A percentile compares a stretch with the other conserved stretches of the same genome.
Evolutionary conservation across 2,888 invertebrate genomes (phyloP).

Genomic region (Linnaemya vulpina): DNA sequence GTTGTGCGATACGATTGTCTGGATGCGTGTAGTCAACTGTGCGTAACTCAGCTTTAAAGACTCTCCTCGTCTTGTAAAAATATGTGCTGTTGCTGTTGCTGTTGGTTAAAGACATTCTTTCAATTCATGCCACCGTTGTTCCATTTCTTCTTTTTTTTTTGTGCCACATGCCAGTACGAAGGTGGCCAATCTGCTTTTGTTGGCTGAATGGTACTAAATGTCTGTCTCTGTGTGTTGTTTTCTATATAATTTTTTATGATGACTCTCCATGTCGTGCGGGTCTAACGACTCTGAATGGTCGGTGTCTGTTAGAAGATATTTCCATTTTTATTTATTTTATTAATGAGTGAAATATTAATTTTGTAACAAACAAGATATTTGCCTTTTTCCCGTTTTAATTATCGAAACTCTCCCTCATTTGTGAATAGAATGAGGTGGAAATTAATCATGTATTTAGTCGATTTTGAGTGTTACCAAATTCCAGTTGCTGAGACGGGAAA

Average conservation of each 20-base stretch:
- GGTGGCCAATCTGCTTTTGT: conserved; percentile 51
- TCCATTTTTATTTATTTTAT: conserved; percentile 39
- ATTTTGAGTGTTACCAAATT: conserved; percentile 50
- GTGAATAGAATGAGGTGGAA: conserved; percentile 51
- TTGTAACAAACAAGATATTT: conserved; percentile 62
- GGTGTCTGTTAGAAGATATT: conserved; percentile 47
- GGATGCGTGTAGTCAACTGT: conserved; percentile 33
- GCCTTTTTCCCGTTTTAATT: conserved; percentile 40
- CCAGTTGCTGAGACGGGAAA: neutral
- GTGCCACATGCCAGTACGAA: conserved; percentile 54
- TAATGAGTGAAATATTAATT: conserved; percentile 68
- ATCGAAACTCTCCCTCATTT: conserved; percentile 63
- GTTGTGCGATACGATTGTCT: conserved; percentile 39
- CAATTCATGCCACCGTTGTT: conserved; percentile 52
- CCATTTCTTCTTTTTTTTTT: neutral
- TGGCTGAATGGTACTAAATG: conserved; percentile 18
- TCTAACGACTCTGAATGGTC: conserved; percentile 43
- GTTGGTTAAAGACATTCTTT: conserved; percentile 13
- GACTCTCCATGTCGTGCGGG: conserved; percentile 36
- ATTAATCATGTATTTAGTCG: conserved; percentile 34
- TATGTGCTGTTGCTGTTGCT: conserved; percentile 2
- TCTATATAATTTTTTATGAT: neutral
- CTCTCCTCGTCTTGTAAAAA: neutral
- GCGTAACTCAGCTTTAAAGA: conserved; percentile 45
- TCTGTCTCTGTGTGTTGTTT: conserved; percentile 11